Conservation (phyloP, 2,113 vertebrate species). For the Acrocephalus arundinaceus region DNA sequence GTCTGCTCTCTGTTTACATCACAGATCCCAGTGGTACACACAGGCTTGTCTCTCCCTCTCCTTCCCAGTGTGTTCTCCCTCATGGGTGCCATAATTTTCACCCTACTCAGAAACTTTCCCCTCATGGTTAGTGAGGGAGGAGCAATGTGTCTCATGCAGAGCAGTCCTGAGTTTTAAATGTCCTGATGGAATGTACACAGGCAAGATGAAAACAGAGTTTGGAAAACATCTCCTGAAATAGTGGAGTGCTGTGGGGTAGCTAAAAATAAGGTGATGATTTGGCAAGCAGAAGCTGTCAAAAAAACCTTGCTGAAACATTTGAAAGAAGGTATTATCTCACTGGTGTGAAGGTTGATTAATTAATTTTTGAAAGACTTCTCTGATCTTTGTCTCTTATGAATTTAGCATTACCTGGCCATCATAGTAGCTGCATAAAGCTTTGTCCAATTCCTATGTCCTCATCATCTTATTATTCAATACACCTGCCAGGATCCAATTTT, state of each 20-base stretch:
- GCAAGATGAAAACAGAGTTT: background rate
- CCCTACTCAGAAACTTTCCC: background rate
- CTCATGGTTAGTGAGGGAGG: background rate
- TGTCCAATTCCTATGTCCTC: background rate
- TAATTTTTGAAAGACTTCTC: slow-evolving; percentile 4
- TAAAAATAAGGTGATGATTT: background rate
- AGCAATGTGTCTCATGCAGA: fast-evolving
- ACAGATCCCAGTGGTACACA: fast-evolving
- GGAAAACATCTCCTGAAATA: background rate
- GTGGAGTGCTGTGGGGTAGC: background rate
- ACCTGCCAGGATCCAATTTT: slow-evolving; percentile 4
- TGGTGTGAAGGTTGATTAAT: background rate
- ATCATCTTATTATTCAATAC: slow-evolving; percentile 4
- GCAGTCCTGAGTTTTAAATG: background rate
- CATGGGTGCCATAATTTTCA: background rate
- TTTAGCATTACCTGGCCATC: background rate
- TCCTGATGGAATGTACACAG: background rate
- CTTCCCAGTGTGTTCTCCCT: background rate
- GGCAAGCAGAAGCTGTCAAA: background rate
- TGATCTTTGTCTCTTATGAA: background rate
- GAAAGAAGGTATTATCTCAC: background rate
- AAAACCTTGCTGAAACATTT: background rate
- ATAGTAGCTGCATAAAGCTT: background rate
- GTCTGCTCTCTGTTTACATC: background rate
- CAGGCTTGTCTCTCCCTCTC: background rate